Conservation (phyloP, 2,113 vertebrate genomes). For the Mastomys coucha region DNA sequence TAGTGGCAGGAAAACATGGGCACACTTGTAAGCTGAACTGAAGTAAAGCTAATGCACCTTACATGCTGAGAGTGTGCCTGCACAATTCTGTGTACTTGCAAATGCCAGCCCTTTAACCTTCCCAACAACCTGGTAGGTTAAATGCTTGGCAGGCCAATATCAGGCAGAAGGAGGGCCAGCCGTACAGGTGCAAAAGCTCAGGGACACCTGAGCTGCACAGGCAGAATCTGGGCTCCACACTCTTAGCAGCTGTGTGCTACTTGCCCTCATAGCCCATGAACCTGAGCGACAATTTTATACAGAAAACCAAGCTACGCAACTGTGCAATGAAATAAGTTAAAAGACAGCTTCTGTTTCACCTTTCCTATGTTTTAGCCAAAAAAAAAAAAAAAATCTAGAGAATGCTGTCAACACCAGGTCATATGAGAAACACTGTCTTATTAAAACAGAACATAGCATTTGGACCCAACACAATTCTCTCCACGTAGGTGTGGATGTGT, state of each 20-base stretch:
- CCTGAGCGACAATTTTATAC: no score
- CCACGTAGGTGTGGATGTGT: background rate
- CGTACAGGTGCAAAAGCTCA: background rate
- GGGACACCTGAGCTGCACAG: background rate
- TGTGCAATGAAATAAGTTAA: background rate
- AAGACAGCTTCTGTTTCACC: background rate
- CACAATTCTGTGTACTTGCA: background rate
- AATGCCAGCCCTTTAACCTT: background rate
- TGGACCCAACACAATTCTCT: slow-evolving; percentile 58
- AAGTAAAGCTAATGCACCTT: background rate
- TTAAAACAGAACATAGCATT: slow-evolving; percentile 74
- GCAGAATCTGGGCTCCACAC: background rate
- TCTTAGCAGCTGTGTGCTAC: rapidly evolving
- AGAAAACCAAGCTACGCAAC: background rate
- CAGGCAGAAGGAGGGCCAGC: background rate
- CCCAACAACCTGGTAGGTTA: background rate
- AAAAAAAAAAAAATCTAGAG: slow-evolving; percentile 6
- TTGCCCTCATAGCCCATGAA: no score
- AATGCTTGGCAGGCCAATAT: background rate
- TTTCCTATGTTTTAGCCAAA: background rate
- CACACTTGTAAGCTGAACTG: background rate
- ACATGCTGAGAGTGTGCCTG: background rate
- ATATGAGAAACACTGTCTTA: slow-evolving; percentile 24
- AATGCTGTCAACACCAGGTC: background rate
- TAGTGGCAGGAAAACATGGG: background rate